Evolutionary conservation across 2,113 vertebrate genomes (phyloP), one percentile per base, ranked within the genome.

Genomic region (Brachyhypopomus gauderio): DNA sequence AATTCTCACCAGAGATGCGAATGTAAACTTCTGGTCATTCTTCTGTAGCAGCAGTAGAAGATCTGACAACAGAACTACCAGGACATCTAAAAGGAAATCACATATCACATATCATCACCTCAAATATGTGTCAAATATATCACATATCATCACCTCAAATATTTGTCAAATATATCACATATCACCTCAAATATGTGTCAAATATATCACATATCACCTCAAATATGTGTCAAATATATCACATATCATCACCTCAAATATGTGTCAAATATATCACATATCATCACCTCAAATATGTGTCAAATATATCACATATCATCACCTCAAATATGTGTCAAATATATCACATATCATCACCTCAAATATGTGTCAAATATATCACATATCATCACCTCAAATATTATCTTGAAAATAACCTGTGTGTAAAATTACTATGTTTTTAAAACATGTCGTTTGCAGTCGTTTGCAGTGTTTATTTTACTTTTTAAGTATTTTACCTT

Each of bases 11-110:
- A 98, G 87, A 0, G 95, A 91, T 6, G 95, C 95, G 81, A 99
- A 98, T 0, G 89, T 78, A 0, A 96, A 93, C 86, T 96, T 97
- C 90, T 98, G 97, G 83, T 99, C 98, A 83, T 99, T 99, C 75
- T 99, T 97, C 89, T 98, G 97, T 11, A 99, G 86, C 17, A 99
- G 91, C 84, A 99, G 79, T 17, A 99, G 92, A 8, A 96, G 91
- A 11, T 99, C 96, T 0, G 95, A 94, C 85, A 99, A 85, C 84
- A 99, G 90, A 84, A 99, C 94, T 9, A 94, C 94, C 2, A 95
- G 90, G 73, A 98, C 88, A 17, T 99, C 97, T 99, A 83, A 63
- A 58, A 75, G 25, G 55, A 70, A 23, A 88, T 7, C 4, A 34
- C 14, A 77, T 17, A 45, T 41, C 22, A 20, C 20, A 6, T 48